Evolutionary conservation across 2,113 vertebrate species (phyloP).

Genomic region (Antechinus stuartii): DNA sequence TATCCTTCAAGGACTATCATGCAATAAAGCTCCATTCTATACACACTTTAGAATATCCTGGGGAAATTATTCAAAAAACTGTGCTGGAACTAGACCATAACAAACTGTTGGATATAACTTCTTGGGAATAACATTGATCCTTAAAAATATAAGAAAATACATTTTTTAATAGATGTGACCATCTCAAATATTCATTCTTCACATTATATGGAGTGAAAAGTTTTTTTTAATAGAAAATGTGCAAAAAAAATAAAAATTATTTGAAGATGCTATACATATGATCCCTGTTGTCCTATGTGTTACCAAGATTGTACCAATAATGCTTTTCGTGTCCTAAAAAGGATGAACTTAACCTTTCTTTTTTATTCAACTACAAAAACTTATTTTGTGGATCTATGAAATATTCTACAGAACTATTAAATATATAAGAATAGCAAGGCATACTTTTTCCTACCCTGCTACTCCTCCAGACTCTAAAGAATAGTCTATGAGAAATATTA

Average conservation of each 20-base stretch:
- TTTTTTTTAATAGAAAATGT: background rate
- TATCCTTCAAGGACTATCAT: background rate
- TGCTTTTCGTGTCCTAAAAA: too few species aligned
- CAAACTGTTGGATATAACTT: background rate
- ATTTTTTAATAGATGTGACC: background rate
- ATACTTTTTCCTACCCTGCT: too few species aligned
- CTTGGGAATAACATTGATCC: background rate
- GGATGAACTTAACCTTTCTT: too few species aligned
- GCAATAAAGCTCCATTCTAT: background rate
- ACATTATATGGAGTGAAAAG: background rate
- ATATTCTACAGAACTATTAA: too few species aligned
- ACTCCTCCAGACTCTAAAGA: too few species aligned
- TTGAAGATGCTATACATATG: background rate
- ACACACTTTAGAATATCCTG: background rate
- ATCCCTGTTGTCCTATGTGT: background rate
- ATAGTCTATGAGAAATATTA: background rate
- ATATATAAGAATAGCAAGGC: too few species aligned
- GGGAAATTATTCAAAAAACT: background rate
- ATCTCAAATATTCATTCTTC: background rate
- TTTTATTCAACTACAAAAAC: too few species aligned
- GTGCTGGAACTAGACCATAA: background rate
- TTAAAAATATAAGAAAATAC: background rate
- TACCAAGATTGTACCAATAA: too few species aligned
- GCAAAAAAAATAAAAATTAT: background rate
- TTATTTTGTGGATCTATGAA: too few species aligned